A percentile compares a stretch with the other conserved stretches of the same genome.
These are phyloP conservation scores for Microchrysa polita DNA, from an alignment of 2,888 invertebrate species.

Conservation along the genomic window DNA sequence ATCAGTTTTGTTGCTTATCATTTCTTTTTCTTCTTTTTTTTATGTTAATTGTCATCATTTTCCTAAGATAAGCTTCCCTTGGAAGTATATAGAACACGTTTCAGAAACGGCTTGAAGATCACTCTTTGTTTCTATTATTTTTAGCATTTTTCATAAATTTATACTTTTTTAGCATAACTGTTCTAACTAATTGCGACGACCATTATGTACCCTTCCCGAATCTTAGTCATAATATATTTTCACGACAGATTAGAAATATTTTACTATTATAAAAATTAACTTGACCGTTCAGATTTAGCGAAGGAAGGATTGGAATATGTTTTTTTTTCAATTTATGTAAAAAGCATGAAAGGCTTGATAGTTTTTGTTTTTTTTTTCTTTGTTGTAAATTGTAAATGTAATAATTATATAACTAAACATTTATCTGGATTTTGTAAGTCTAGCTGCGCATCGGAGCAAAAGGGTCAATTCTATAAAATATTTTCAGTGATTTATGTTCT, in stretches of 20 bases:
- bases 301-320: background rate
- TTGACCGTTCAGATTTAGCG: background rate
- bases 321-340: too few relatives aligned
- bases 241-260: too few relatives aligned
- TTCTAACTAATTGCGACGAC: background rate
- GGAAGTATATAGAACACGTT: too few relatives aligned
- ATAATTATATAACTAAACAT: too few relatives aligned
- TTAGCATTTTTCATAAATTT: background rate
- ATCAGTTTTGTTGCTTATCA: too few relatives aligned
- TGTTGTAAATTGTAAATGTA: too few relatives aligned
- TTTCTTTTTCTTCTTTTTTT: too few relatives aligned
- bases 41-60: background rate
- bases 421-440: background rate
- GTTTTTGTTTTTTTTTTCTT: background rate
- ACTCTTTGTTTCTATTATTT: too few relatives aligned
- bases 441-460: background rate
- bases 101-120: too few relatives aligned
- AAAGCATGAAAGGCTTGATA: too few relatives aligned
- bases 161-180: background rate
- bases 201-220: background rate
- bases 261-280: too few relatives aligned
- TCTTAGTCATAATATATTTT: background rate
- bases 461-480: background rate
- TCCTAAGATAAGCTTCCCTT: too few relatives aligned
- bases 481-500: background rate